Percentiles rank a stretch among this genome's conserved stretches.
phyloP scores from a whole-genome alignment of 2,888 invertebrate genomes.

The Automeris io region DNA sequence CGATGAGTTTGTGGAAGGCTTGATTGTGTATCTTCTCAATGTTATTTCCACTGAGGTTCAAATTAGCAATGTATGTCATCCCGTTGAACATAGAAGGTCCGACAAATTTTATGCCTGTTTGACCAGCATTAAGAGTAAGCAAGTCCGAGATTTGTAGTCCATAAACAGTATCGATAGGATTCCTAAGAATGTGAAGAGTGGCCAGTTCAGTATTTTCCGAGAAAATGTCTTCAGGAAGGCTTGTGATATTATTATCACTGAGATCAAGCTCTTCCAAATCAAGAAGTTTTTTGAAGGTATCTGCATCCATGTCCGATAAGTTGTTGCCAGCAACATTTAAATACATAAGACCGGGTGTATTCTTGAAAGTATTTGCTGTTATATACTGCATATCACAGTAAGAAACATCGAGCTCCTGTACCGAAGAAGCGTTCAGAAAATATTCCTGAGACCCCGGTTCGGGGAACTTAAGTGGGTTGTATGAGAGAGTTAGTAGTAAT shows the following conservation, averaged over 20 bases:
- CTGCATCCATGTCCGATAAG: constrained; percentile 77
- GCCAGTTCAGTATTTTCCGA: constrained; percentile 80
- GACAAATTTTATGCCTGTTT: constrained; percentile 80
- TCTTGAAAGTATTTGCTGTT: constrained; percentile 79
- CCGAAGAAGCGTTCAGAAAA: constrained; percentile 77
- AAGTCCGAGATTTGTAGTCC: constrained; percentile 79
- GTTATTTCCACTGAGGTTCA: constrained; percentile 83
- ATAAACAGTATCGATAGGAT: constrained; percentile 80
- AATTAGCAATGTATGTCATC: constrained; percentile 79
- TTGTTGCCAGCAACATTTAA: constrained; percentile 83
- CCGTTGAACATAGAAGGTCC: constrained; percentile 81
- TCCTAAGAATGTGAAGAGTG: constrained; percentile 82
- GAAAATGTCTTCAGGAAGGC: constrained; percentile 80
- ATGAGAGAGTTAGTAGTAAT: constrained; percentile 80
- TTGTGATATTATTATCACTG: constrained; percentile 81
- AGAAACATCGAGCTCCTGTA: constrained; percentile 84
- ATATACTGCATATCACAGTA: constrained; percentile 82
- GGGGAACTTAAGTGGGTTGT: constrained; percentile 78
- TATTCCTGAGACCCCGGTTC: constrained; percentile 57
- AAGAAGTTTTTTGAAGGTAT: constrained; percentile 78
- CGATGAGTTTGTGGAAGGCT: constrained; percentile 81
- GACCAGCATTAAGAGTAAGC: constrained; percentile 81
- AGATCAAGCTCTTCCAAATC: constrained; percentile 84
- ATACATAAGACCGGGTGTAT: constrained; percentile 80
- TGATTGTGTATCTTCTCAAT: constrained; percentile 82